Evolutionary conservation across 2,113 vertebrate genomes (phyloP).

Genomic region (Chamaea fasciata): DNA sequence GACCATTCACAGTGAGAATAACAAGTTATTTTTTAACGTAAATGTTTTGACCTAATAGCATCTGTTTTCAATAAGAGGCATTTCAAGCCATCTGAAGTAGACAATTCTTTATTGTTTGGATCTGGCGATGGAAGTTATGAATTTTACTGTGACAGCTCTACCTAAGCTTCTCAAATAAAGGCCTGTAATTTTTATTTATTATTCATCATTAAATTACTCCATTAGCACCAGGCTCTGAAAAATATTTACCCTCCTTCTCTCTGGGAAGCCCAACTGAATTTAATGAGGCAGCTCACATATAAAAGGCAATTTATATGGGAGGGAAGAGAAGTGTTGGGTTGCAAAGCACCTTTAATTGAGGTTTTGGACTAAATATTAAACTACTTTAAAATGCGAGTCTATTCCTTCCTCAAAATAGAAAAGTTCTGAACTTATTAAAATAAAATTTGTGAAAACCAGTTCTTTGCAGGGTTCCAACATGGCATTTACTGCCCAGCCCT

Average conservation of each 20-base stretch:
- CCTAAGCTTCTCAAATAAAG: not conserved
- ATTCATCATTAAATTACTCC: not conserved
- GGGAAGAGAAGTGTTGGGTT: not conserved
- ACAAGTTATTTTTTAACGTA: slow-evolving; percentile 35
- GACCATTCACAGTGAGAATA: slow-evolving; percentile 14
- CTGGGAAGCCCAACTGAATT: not conserved
- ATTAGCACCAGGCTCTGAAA: slow-evolving; percentile 17
- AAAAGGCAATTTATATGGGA: not conserved
- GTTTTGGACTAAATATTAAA: slow-evolving; percentile 1
- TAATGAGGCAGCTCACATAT: slow-evolving; percentile 4
- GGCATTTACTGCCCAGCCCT: not conserved
- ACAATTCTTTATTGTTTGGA: not conserved
- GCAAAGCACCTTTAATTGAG: not conserved
- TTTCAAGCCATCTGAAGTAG: not conserved
- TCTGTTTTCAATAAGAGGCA: not conserved
- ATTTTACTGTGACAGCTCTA: not conserved
- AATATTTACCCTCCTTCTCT: slow-evolving; percentile 16
- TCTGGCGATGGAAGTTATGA: not conserved
- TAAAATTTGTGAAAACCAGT: not conserved
- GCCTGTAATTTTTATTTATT: not conserved
- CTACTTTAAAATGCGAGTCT: not conserved
- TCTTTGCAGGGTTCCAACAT: not conserved
- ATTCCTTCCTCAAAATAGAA: not conserved
- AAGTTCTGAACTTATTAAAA: not conserved
- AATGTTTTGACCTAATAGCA: slow-evolving; percentile 6